phyloP scores from a whole-genome alignment of 2,113 vertebrate genomes.

The Anser brachyrhynchus region DNA sequence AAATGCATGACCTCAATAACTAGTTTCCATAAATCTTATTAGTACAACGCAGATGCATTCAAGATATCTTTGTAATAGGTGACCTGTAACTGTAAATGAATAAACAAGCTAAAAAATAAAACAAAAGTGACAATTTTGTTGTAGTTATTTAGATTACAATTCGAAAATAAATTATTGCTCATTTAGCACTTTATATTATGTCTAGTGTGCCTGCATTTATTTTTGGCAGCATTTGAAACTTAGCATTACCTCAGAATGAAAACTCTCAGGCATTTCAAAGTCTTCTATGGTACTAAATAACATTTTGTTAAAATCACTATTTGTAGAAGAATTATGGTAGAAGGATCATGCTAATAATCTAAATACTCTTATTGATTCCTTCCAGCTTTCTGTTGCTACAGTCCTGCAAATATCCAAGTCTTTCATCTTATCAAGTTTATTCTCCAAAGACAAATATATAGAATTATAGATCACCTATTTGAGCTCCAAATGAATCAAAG shows the following conservation, averaged over 20 bases:
- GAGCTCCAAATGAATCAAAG: neutral
- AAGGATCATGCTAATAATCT: neutral
- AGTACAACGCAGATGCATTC: neutral
- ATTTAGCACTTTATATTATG: neutral
- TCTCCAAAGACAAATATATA: neutral
- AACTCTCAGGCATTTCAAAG: neutral
- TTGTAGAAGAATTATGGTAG: neutral
- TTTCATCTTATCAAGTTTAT: neutral
- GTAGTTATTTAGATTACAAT: neutral
- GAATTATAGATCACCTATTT: neutral
- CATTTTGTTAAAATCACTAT: neutral
- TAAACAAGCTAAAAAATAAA: neutral
- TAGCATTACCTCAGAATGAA: neutral
- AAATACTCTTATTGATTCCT: neutral
- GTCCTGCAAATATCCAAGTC: neutral
- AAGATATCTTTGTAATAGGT: neutral
- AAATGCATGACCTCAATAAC: neutral
- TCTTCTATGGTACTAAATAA: neutral
- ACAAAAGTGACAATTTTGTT: neutral
- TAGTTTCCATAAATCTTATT: neutral
- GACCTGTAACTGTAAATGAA: neutral
- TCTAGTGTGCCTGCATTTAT: neutral
- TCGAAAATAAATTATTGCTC: neutral
- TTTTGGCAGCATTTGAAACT: neutral
- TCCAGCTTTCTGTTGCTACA: neutral